Base-by-base conservation (phyloP, 2,888 invertebrate species). In the Lycia hirtaria region DNA sequence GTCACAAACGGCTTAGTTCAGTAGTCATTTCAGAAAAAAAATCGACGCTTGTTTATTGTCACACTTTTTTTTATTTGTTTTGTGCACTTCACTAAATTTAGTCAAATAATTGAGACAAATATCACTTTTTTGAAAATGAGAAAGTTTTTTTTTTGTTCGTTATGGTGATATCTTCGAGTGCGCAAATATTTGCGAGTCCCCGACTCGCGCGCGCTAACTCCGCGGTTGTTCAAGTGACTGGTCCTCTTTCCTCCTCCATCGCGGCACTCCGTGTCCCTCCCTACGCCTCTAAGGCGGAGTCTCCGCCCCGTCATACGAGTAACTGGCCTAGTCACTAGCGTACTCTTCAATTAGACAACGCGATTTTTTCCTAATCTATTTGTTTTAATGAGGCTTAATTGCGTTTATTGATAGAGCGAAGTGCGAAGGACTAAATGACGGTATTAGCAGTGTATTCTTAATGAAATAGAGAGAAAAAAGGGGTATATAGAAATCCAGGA, bases 141-240 rank as follows among this genome's bases (percentile, higher is more conserved):
- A 22, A n/a, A 26, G 41, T 26, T 26, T 41, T 26, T 41, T 41
- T 15, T 12, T 24, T 4, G 33, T 61, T 60, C 49, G 54, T 24
- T 35, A 50, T 58, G 50, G 57, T 73, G 68, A 70, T 72, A 55
- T 67, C 50, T 62, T 54, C 67, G 64, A 51, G 44, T 69, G 68
- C 77, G 80, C 76, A 73, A 76, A 75, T 69, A 70, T 80, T 72
- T 68, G 76, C 74, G 72, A 70, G 70, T 67, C 71, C 70, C 80
- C 76, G 75, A 73, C 72, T 75, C 75, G 83, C 91, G 89, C 90
- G 91, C 90, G 85, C 66, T 73, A 65, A 69, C 78, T 73, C 72
- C 87, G 88, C 89, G 87, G 78, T 80, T 71, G 82, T 77, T 79
- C 80, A 69, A 78, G 79, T 87, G 81, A 92, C 91, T 92, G 88